Base-by-base conservation (phyloP, 2,888 invertebrate genomes). In the Acleris literana region DNA sequence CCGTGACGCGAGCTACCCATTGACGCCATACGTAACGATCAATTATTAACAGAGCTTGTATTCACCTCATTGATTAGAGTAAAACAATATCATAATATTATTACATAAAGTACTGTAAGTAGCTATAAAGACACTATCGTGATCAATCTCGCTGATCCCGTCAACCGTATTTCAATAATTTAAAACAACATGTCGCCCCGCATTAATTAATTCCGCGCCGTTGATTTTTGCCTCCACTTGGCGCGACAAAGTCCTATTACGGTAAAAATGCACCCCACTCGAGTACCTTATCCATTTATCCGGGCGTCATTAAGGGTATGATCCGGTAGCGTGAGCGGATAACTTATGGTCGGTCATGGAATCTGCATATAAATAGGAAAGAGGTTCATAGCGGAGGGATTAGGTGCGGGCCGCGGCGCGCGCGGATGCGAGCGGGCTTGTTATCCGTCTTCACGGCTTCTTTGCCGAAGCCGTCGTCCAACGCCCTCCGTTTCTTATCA, bases 361-460 rank as follows among this genome's bases (percentile, higher is more conserved):
- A 92, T 92, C 90, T 92, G 90, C 92, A 92, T 92, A 90, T 91
- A 92, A 92, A 92, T 92, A 89, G 91, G 79, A 87, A 84, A 82
- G 86, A 84, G 86, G 77, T 76, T 77, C 75, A 76, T 77, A 78
- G 76, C 74, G 76, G 75, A 79, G 81, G 85, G 87, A 81, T 84
- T 77, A 76, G 72, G 76, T 59, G 48, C 22, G 64, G 25, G 25
- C 25, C 2, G 25, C 76, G 72, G 76, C 61, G 56, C 25, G 1
- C 7, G 6, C 25, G 25, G 25, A 6, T 18, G 60, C 46, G 48
- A 29, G 48, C 17, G 48, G 55, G 51, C 49, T 56, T 20, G 54
- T 56, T 62, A 54, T 9, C 53, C 61, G 46, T 46, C 46, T 44
- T 62, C 33, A 9, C 43, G 52, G 39, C 18, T 18, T 20, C 16